phyloP scores from a whole-genome alignment of 1,140 invertebrate species.

The Tetragonula clypearis region DNA sequence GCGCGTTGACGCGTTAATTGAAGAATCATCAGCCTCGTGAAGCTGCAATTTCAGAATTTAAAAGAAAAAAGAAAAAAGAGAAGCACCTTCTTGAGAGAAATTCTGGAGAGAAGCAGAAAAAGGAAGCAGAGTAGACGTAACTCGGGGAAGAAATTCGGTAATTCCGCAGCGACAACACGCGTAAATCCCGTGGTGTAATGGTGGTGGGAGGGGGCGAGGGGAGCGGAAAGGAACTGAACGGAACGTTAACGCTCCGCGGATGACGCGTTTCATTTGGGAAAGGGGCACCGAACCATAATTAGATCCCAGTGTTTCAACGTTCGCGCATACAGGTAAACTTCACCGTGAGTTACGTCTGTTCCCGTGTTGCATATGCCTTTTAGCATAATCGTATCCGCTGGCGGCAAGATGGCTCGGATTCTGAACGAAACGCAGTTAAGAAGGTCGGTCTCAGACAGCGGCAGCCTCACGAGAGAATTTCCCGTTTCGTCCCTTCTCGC shows the following conservation, averaged over 20 bases:
- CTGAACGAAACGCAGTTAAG: conserved; percentile 7
- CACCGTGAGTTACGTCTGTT: conserved; percentile 18
- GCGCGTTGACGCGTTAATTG: too few species aligned
- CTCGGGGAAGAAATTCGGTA: too few species aligned
- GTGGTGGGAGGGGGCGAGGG: too few species aligned
- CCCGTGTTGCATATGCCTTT: conserved; percentile 14
- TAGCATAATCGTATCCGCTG: conserved; percentile 19
- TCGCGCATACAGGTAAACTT: not conserved
- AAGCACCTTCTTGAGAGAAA: not conserved
- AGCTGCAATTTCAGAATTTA: too few species aligned
- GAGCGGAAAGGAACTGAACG: too few species aligned
- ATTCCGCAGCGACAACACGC: not conserved
- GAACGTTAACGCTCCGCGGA: not conserved
- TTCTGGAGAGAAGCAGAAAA: not conserved
- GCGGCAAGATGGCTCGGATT: conserved; percentile 8
- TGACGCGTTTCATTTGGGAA: not conserved
- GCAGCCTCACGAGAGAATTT: not conserved
- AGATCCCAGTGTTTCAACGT: not conserved
- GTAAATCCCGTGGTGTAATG: not conserved
- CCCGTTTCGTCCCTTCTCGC: not conserved
- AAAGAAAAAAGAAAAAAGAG: too few species aligned
- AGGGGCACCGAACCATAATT: not conserved
- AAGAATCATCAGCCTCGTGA: too few species aligned
- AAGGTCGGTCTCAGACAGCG: not conserved
- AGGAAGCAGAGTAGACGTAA: too few species aligned